Evolutionary conservation across 2,888 invertebrate genomes (phyloP), one percentile per base, ranked within the genome.

Genomic region (Nymphalis polychloros): DNA sequence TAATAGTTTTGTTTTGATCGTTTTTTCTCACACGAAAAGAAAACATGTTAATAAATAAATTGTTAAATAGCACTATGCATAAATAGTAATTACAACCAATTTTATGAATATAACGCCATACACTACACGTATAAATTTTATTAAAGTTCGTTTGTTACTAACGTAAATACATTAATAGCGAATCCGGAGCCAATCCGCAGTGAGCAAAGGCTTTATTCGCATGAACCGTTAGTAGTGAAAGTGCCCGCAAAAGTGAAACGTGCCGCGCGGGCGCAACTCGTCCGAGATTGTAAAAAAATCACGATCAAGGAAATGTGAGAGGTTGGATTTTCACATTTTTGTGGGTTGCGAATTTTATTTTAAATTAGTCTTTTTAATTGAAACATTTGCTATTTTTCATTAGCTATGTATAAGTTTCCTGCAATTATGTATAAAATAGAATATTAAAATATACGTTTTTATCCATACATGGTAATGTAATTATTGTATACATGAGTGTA

Each of bases 221-320:
- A 52, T 78, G 80, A 83, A 86, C 89, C 88, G 90, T 90, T 89
- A 88, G 81, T 86, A 89, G 92, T 90, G 91, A 91, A 91, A 91
- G 91, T 90, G 85, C 79, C 81, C 77, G 85, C 88, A 90, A 91
- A 91, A 92, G 91, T 92, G 92, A 92, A 91, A 92, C 89, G 86
- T 83, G 83, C 82, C 82, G 83, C 82, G 85, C 84, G 83, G 78
- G 77, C 67, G 68, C 64, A 59, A 55, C 64, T 55, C 57, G 35
- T 19, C 35, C 41, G 62, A 20, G 60, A 66, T 61, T 46, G 68
- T 63, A 63, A 60, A 65, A 23, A 65, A 68, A 68, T 71, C 65
- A 59, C 65, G 63, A 66, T 49, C 64, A 59, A 57, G 53, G 47
- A 57, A 88, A 85, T 84, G 82, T 82, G 83, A 85, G 82, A 83